These are phyloP conservation scores for Odocoileus virginianus DNA, from an alignment of 2,113 vertebrate species.

Conservation along the genomic window DNA sequence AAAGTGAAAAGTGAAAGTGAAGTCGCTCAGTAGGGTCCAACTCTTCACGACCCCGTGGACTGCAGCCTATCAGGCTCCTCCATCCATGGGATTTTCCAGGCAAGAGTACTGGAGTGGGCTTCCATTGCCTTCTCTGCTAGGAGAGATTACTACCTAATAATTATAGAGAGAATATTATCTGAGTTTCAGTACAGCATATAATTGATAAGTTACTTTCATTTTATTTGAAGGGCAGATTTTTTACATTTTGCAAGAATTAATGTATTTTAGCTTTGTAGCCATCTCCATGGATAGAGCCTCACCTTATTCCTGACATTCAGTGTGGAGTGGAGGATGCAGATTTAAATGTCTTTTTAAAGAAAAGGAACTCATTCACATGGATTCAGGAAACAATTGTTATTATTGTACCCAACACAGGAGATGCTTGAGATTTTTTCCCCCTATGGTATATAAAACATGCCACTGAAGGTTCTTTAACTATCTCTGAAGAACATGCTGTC, in stretches of 20 bases:
- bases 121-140: not conserved
- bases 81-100: too few species aligned
- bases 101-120: too few species aligned
- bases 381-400: not conserved
- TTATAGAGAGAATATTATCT: not conserved
- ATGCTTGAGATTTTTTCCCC: not conserved
- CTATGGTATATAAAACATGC: not conserved
- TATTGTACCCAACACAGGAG: not conserved
- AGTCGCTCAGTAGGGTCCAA: too few species aligned
- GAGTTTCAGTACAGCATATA: not conserved
- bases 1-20: too few species aligned
- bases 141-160: not conserved
- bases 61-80: too few species aligned
- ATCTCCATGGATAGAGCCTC: not conserved
- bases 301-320: not conserved
- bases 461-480: not conserved
- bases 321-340: not conserved
- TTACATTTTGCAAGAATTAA: conserved; percentile 30
- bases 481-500: not conserved
- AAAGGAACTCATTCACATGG: not conserved
- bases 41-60: too few species aligned
- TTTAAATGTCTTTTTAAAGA: not conserved
- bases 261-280: conserved; percentile 1
- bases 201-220: conserved; percentile 7
- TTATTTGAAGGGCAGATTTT: conserved; percentile 14